Evolutionary conservation across 2,797 vertebrate genomes (phyloP).

Genomic region (Botia kubotai): DNA sequence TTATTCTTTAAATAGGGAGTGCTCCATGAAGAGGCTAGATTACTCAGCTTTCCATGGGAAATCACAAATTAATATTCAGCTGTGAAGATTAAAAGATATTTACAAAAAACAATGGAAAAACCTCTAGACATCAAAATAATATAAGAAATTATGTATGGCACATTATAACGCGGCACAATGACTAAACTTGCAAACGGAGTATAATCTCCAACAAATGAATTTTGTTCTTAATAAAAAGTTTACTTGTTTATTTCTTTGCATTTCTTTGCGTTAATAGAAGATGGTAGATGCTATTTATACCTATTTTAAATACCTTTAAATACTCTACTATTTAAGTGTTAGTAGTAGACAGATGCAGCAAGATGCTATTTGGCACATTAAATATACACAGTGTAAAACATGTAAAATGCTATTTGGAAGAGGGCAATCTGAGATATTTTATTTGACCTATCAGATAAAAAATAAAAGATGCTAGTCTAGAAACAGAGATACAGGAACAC

Average conservation of each 20-base stretch:
- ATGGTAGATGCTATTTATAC: too few relatives aligned
- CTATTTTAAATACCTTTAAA: too few relatives aligned
- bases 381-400: too few relatives aligned
- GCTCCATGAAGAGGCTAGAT: conserved; percentile 69
- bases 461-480: too few relatives aligned
- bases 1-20: conserved; percentile 66
- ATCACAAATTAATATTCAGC: conserved; percentile 64
- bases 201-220: conserved; percentile 49
- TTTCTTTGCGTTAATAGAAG: too few relatives aligned
- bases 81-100: conserved; percentile 57
- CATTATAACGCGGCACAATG: conserved; percentile 51
- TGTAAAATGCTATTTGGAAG: too few relatives aligned
- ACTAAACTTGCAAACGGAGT: conserved; percentile 45
- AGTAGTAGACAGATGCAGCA: too few relatives aligned
- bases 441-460: too few relatives aligned
- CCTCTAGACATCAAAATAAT: conserved; percentile 57
- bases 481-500: too few relatives aligned
- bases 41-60: conserved; percentile 66
- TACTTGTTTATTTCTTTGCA: conserved; percentile 30
- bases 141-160: conserved; percentile 51
- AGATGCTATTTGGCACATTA: too few relatives aligned
- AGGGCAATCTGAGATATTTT: too few relatives aligned
- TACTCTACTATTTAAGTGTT: too few relatives aligned
- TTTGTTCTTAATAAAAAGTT: conserved; percentile 48
- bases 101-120: conserved; percentile 54